A percentile compares a stretch with the other conserved stretches of the same genome.
phyloP scores from a whole-genome alignment of 2,113 vertebrate species.

The Cryptoleucopteryx plumbea region DNA sequence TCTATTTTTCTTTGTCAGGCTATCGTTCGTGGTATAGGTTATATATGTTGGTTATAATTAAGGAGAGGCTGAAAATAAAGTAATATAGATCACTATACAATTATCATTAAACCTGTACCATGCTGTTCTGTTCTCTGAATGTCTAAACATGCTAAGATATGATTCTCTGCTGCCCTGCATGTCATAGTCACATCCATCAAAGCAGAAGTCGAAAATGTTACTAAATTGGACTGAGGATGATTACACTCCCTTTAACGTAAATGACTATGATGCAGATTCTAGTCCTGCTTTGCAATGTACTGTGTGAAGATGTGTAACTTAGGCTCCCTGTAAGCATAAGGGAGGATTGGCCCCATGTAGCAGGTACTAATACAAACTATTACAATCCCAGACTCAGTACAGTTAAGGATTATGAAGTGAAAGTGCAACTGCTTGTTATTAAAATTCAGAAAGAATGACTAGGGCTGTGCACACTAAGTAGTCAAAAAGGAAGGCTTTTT shows the following conservation, averaged over 20 bases:
- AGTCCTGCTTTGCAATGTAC: background rate
- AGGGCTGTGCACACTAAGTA: rapidly evolving
- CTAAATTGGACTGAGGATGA: background rate
- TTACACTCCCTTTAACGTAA: background rate
- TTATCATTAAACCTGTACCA: background rate
- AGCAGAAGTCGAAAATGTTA: background rate
- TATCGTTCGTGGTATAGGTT: background rate
- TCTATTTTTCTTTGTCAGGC: background rate
- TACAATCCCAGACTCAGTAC: background rate
- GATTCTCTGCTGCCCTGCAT: background rate
- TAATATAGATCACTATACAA: background rate
- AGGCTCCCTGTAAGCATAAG: rapidly evolving
- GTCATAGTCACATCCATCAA: background rate
- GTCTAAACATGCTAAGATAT: background rate
- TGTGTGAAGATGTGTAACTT: background rate
- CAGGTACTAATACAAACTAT: background rate
- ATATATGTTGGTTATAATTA: background rate
- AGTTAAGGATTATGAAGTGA: background rate
- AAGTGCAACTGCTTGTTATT: background rate
- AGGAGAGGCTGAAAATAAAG: background rate
- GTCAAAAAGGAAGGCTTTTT: background rate
- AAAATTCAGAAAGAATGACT: background rate
- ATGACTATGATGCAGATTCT: background rate
- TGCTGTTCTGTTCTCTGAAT: background rate
- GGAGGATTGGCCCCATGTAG: rapidly evolving